Conservation (phyloP, 2,113 vertebrate species). For the Tyrannus savana region DNA sequence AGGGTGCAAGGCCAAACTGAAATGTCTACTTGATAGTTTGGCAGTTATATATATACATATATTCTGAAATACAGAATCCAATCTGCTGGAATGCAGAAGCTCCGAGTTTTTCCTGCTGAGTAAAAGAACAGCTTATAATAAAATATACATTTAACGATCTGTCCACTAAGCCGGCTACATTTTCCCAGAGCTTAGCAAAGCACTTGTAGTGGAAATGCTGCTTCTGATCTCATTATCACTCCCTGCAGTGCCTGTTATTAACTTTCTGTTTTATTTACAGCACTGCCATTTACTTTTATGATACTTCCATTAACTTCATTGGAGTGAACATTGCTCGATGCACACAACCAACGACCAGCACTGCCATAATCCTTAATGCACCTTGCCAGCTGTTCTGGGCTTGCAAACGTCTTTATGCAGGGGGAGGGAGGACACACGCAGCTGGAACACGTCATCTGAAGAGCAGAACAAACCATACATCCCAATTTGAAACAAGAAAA, state of each 20-base stretch:
- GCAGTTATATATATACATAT: not conserved
- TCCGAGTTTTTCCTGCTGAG: not conserved
- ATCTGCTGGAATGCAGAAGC: not conserved
- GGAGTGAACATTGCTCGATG: constrained; percentile 24
- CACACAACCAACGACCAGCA: not conserved
- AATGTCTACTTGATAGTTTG: not conserved
- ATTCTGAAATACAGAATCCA: not conserved
- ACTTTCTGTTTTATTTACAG: constrained; percentile 54
- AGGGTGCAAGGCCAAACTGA: not conserved
- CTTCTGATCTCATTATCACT: constrained; percentile 51
- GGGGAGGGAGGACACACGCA: not conserved
- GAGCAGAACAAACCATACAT: not conserved
- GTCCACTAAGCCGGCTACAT: not conserved
- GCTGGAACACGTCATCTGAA: not conserved
- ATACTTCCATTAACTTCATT: constrained; percentile 35
- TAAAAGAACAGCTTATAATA: not conserved
- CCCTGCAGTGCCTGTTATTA: constrained; percentile 37
- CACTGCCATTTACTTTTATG: constrained; percentile 32
- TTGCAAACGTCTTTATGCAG: not conserved
- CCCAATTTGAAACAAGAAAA: not conserved
- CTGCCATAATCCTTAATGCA: not conserved
- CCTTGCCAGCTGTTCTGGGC: not conserved
- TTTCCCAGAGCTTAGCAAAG: constrained; percentile 52
- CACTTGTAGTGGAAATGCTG: not conserved
- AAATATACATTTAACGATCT: not conserved